Conservation (phyloP, 2,888 invertebrate genomes). For the Daptonema setosum region DNA sequence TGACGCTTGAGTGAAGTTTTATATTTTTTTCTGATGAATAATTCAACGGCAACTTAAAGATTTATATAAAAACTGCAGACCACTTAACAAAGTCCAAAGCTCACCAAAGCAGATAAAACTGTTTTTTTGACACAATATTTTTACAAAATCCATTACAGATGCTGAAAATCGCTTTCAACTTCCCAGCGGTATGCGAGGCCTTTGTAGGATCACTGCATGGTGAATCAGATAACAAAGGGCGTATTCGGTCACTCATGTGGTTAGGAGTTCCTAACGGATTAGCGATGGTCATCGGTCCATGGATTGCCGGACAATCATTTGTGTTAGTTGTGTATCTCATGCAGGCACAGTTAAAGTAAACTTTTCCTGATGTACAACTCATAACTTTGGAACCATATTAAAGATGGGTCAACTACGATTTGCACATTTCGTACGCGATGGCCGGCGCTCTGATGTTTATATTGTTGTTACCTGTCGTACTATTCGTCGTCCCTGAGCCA, state of each 20-base stretch:
- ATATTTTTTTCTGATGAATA: too few relatives aligned
- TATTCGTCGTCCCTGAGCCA: slow-evolving; percentile 14
- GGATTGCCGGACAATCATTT: slow-evolving; percentile 7
- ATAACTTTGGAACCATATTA: too few relatives aligned
- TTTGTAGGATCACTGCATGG: background rate
- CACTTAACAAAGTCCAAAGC: too few relatives aligned
- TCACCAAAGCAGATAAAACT: too few relatives aligned
- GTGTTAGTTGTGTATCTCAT: too few relatives aligned
- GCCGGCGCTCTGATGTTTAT: slow-evolving; percentile 13
- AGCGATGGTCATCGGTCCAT: slow-evolving; percentile 18
- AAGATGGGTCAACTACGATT: slow-evolving; percentile 13
- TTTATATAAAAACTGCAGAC: too few relatives aligned
- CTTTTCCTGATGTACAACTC: slow-evolving; percentile 11
- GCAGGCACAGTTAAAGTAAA: background rate
- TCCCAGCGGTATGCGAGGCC: slow-evolving; percentile 1
- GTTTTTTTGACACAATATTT: too few relatives aligned
- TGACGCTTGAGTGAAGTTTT: too few relatives aligned
- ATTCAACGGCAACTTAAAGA: too few relatives aligned
- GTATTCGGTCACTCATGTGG: slow-evolving; percentile 15
- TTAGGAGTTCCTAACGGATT: slow-evolving; percentile 18
- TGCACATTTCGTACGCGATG: slow-evolving; percentile 12
- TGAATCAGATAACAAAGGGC: slow-evolving; percentile 8
- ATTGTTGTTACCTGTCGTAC: slow-evolving; percentile 13
- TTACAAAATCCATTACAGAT: too few relatives aligned
- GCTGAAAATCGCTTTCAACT: background rate